Evolutionary conservation across 2,888 invertebrate genomes (phyloP), one percentile per base, ranked within the genome.

Genomic region (Diabrotica balteata): DNA sequence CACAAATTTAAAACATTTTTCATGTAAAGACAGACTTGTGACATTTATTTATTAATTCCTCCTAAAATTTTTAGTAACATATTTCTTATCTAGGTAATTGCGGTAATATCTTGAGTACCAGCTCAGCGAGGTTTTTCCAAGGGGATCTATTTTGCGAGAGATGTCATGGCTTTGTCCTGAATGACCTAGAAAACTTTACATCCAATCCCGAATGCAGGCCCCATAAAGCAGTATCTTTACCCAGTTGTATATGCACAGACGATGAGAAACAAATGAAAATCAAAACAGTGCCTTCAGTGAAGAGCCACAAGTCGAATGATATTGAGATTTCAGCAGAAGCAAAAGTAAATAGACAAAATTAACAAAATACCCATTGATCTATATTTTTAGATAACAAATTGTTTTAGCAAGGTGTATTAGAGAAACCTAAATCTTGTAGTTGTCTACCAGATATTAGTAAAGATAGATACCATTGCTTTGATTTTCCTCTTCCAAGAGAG

Each of bases 401-500:
- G 6, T 7, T 22, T 66, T 69, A 71, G 17, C 54, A 73, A 72
- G 63, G 53, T n/a, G 64, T 60, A 17, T 72, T 70, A 17, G 32
- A 49, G 3, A 76, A 72, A 60, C 63, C 64, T 2, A 73, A 75
- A 52, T 78, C 78, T 9, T 78, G 78, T 61, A 77, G 76, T 64
- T 78, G 77, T 52, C 70, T 78, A 44, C 73, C 76, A 7, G 74
- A 64, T 52, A 59, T 45, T 7, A 57, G 62, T 1, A 72, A 70
- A 63, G 72, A 68, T 65, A 72, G 70, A 11, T 59, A 70, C 4
- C 66, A 71, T 62, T 76, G 75, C 58, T 76, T 75, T 54, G 49
- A 71, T 7, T 76, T 72, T 64, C 77, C 78, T 3, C 73, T 79
- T n/a, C 82, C 82, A 7, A 74, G 81, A 65, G 82, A 82, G 68